Conservation (phyloP, 1,140 invertebrate genomes). For the Pteromalus puparum region DNA sequence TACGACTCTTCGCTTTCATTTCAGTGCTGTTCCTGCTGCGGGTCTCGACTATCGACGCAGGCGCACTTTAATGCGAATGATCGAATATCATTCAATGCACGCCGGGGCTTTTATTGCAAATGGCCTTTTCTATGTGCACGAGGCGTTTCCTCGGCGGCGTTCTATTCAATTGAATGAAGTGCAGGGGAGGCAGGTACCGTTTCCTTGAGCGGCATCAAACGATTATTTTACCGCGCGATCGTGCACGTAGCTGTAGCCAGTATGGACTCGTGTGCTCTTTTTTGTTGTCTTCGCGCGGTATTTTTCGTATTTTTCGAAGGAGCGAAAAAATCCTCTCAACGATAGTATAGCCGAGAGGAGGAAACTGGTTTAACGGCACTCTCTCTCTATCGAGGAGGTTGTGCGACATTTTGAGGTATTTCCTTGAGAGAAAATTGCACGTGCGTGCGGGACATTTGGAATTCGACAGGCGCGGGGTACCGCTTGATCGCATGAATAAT, state of each 20-base stretch:
- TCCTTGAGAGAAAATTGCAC: slow-evolving; percentile 31
- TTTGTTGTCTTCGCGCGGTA: not conserved
- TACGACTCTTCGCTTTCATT: slow-evolving; percentile 24
- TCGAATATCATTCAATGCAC: slow-evolving; percentile 44
- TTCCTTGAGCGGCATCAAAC: slow-evolving; percentile 22
- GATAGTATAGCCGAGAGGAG: not conserved
- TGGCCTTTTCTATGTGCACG: slow-evolving; percentile 17
- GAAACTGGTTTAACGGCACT: slow-evolving; percentile 51
- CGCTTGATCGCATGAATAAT: slow-evolving; percentile 44
- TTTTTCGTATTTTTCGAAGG: not conserved
- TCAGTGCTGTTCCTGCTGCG: not conserved
- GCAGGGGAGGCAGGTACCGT: slow-evolving; percentile 21
- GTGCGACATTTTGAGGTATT: slow-evolving; percentile 18
- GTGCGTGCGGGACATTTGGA: not conserved
- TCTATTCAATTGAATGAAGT: slow-evolving; percentile 21
- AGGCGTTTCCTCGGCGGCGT: slow-evolving; percentile 25
- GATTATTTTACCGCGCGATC: not conserved
- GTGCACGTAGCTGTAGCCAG: too few relatives aligned
- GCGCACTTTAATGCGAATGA: slow-evolving; percentile 44
- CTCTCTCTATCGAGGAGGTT: not conserved
- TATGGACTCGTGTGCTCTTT: not conserved
- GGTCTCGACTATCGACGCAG: not conserved
- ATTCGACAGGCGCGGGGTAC: not conserved
- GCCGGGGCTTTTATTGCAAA: slow-evolving; percentile 39
- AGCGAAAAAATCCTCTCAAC: not conserved